These are phyloP conservation scores for Propsilocerus akamusi DNA, from an alignment of 1,140 invertebrate species.

Conservation along the genomic window DNA sequence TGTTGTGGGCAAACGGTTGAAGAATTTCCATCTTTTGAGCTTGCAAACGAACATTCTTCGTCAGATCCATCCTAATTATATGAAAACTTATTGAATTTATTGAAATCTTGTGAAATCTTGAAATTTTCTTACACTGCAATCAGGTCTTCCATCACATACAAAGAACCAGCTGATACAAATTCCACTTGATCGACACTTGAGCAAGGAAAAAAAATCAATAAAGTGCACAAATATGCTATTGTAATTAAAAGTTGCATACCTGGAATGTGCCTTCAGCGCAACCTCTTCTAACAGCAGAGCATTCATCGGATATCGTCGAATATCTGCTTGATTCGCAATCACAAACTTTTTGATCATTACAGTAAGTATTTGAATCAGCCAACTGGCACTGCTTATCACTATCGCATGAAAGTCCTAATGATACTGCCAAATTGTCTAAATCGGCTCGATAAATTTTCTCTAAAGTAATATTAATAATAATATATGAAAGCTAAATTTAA, in stretches of 20 bases:
- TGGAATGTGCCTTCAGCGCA: conserved; percentile 72
- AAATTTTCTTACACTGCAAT: conserved; percentile 32
- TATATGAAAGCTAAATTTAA: not conserved
- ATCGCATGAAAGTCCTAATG: conserved; percentile 55
- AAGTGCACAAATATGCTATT: too few relatives aligned
- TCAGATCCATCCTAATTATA: conserved; percentile 49
- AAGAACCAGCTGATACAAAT: conserved; percentile 81
- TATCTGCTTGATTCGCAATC: conserved; percentile 39
- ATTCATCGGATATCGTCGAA: conserved; percentile 22
- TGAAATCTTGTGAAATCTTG: not conserved
- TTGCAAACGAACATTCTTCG: conserved; percentile 40
- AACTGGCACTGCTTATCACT: conserved; percentile 57
- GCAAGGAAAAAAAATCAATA: not conserved
- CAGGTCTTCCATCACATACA: conserved; percentile 78
- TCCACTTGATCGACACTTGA: conserved; percentile 55
- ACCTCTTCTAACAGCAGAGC: conserved; percentile 49
- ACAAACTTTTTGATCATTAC: conserved; percentile 52
- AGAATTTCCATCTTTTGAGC: conserved; percentile 9
- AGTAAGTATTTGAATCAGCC: conserved; percentile 57
- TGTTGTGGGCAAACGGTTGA: conserved; percentile 22
- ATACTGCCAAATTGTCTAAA: conserved; percentile 36
- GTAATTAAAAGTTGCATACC: conserved; percentile 25
- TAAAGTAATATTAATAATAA: conserved; percentile 7
- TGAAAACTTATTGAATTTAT: too few relatives aligned
- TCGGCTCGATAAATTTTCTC: conserved; percentile 25